A percentile compares a stretch with the other conserved stretches of the same genome.
Conservation (phyloP, 1,140 invertebrate genomes). For the Drosophila ercepeae region DNA sequence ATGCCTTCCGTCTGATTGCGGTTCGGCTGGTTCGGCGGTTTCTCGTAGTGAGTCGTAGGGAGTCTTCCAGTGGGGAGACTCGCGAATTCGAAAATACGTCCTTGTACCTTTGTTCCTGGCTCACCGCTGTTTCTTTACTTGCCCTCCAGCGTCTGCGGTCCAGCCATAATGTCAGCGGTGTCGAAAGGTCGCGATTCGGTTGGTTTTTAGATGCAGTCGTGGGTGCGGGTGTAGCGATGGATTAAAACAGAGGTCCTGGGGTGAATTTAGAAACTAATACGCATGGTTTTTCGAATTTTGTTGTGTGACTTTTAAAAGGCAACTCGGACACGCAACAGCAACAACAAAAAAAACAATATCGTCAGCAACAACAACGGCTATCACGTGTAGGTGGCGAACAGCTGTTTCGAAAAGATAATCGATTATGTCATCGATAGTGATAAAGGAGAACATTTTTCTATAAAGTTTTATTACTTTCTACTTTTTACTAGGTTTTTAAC, state of each 20-base stretch:
- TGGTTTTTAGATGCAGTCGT: slow-evolving; percentile 3
- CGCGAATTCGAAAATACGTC: background rate
- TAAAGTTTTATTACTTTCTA: too few species aligned
- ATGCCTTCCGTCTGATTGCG: slow-evolving; percentile 6
- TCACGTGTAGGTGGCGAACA: slow-evolving; percentile 57
- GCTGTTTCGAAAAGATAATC: slow-evolving; percentile 6
- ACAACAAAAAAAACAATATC: slow-evolving; percentile 1
- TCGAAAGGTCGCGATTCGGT: background rate
- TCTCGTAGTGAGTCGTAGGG: too few species aligned
- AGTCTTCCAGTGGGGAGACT: background rate
- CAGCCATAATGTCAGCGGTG: slow-evolving; percentile 20
- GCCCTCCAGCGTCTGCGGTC: slow-evolving; percentile 9
- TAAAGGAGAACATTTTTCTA: background rate
- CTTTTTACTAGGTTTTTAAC: too few species aligned
- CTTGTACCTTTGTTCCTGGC: background rate
- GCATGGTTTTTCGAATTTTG: slow-evolving; percentile 22
- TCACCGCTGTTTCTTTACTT: slow-evolving; percentile 23
- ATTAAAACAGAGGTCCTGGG: background rate
- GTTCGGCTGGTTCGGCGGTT: background rate
- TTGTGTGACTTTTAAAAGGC: slow-evolving; percentile 41
- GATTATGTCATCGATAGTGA: slow-evolving; percentile 7
- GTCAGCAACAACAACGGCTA: slow-evolving; percentile 29
- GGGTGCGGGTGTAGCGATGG: slow-evolving; percentile 1
- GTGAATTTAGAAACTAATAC: slow-evolving; percentile 4
- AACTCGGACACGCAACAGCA: slow-evolving; percentile 42